Evolutionary conservation across 1,140 invertebrate species (phyloP).

Genomic region (Calycopis cecrops): DNA sequence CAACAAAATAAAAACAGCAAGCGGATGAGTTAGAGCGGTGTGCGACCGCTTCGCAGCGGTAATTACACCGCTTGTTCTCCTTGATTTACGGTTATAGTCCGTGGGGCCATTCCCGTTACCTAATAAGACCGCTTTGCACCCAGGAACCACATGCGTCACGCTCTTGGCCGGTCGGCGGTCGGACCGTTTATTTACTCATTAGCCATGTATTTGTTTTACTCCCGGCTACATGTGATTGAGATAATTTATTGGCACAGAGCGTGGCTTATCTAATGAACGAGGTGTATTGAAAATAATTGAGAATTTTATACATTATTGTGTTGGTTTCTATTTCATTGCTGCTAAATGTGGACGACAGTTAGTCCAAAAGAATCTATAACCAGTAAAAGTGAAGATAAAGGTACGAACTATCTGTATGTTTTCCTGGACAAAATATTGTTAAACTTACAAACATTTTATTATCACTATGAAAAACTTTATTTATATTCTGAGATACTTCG

Average conservation of each 20-base stretch:
- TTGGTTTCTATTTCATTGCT: too few species aligned
- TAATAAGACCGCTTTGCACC: constrained; percentile 73
- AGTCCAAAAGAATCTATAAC: too few species aligned
- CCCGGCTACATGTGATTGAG: constrained; percentile 57
- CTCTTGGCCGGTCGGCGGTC: constrained; percentile 35
- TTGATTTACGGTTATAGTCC: constrained; percentile 74
- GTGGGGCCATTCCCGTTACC: constrained; percentile 70
- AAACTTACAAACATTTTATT: too few species aligned
- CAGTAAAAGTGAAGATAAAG: too few species aligned
- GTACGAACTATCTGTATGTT: too few species aligned
- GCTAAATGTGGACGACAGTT: too few species aligned
- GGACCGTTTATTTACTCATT: constrained; percentile 62
- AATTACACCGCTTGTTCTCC: constrained; percentile 73
- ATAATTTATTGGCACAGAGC: constrained; percentile 25
- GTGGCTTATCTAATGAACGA: neutral
- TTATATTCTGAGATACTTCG: too few species aligned
- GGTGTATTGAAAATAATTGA: too few species aligned
- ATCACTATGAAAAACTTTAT: too few species aligned
- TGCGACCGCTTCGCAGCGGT: constrained; percentile 66
- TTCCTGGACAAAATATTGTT: too few species aligned
- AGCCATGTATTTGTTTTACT: constrained; percentile 57
- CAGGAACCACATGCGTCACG: constrained; percentile 63
- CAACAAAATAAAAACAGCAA: constrained; percentile 71
- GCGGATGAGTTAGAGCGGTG: constrained; percentile 71
- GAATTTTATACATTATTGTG: too few species aligned